A percentile compares a stretch with the other conserved stretches of the same genome.
phyloP scores from a whole-genome alignment of 2,888 invertebrate species.

The Luffia ferchaultella region DNA sequence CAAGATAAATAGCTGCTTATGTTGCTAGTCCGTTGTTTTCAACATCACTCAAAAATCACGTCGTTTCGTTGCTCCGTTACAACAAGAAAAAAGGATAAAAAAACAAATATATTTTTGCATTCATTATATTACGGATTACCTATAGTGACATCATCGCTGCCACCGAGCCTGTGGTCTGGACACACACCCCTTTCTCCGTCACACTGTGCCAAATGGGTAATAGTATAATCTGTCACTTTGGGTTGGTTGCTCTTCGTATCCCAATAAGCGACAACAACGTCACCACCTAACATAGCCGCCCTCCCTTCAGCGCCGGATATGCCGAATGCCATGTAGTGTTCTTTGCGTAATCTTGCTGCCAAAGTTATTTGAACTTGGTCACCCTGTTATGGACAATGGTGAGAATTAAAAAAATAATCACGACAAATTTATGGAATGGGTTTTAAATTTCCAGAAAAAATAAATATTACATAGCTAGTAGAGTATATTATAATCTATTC shows the following conservation, averaged over 20 bases:
- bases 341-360: constrained; percentile 79
- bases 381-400: constrained; percentile 29
- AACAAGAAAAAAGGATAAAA: too few relatives aligned
- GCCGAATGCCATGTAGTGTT: constrained; percentile 91
- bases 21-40: too few relatives aligned
- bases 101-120: too few relatives aligned
- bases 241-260: constrained; percentile 59
- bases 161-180: constrained; percentile 83
- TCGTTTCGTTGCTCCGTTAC: too few relatives aligned
- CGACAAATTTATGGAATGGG: too few relatives aligned
- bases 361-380: constrained; percentile 78
- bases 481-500: too few relatives aligned
- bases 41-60: too few relatives aligned
- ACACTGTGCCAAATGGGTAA: constrained; percentile 83
- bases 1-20: too few relatives aligned
- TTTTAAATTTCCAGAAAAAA: too few relatives aligned
- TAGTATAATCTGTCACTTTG: constrained; percentile 84
- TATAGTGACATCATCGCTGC: constrained; percentile 78
- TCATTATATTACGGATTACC: too few relatives aligned
- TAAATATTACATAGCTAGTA: too few relatives aligned
- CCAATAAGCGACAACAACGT: constrained; percentile 83
- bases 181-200: constrained; percentile 86
- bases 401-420: too few relatives aligned
- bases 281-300: constrained; percentile 82
- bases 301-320: constrained; percentile 79